Base-by-base conservation (phyloP, 2,113 vertebrate genomes). In the Rhinolophus sinicus region DNA sequence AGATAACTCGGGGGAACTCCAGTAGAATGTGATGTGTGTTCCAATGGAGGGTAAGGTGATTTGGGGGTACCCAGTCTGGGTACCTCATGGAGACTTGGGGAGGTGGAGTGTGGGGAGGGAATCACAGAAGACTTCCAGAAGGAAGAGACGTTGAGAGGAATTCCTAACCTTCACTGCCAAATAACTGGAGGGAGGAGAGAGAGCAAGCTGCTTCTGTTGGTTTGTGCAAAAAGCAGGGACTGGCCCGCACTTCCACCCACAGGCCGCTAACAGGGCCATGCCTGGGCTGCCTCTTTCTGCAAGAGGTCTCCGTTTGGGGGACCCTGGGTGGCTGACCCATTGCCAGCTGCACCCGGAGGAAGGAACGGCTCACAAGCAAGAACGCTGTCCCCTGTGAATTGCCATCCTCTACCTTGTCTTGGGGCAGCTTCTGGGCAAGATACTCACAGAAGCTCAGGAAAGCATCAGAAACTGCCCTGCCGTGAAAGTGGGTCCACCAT, bases 181-280 rank as follows among this genome's bases (percentile, higher is more conserved):
- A 18, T 28, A 75, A 81, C 11, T 35, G 40, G 58, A 64, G 44
- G 50, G 58, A 64, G 13, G 24, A n/a, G 56, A 47, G 33, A 88
- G 38, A 44, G 44, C 62, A 15, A 73, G 38, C 72, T 18, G 13
- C 19, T 22, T 75, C n/a, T 14, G 19, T 22, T 60, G 26, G 52
- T 47, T 60, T 54, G 56, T 24, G 35, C 40, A 44, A 52, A 62
- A 54, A 58, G 6, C 16, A 38, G 10, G 30, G 7, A 35, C 3
- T 0, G 14, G 58, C 40, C 40, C 40, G 16, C 19, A 10, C 10
- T 40, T 52, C 28, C 15, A 67, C 6, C 60, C 22, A 8, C 22
- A 8, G 33, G 47, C 16, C 12, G 1, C 40, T 12, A 0, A 2
- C 2, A 44, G 26, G 30, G 50, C 28, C 76, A 62, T 0, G 2